Evolutionary conservation across 2,888 invertebrate species (phyloP), one percentile per base, ranked within the genome.

Genomic region (Actias luna): DNA sequence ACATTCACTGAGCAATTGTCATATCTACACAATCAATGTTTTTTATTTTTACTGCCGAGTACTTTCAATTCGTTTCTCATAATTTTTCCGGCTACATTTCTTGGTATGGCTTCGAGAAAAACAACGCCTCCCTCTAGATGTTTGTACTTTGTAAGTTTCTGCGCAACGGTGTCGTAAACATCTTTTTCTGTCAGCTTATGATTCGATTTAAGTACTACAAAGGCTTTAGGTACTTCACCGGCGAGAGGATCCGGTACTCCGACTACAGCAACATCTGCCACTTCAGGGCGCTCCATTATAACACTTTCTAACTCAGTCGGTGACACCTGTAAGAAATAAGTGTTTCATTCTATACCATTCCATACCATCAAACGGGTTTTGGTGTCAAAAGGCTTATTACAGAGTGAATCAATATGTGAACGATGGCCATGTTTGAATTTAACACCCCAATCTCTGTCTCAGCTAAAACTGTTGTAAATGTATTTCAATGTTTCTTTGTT

Each of bases 221-320:
- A 97, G 0, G 96, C 97, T 73, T 93, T 93, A 0, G 97, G 97
- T 0, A 96, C 83, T 89, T 97, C 97, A 0, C 96, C 97, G 0
- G 95, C 94, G 27, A 94, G 77, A 0, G 94, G 88, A 75, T 96
- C 95, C 0, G 95, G 95, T 25, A 96, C 90, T 0, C 97, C 97
- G 12, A 97, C 95, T 0, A 97, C 97, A 0, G 96, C 97, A 1
- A 95, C 96, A 78, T 97, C 97, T 0, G 94, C 93, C 14, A 97
- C 94, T 64, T 94, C 95, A 0, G 95, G 94, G 67, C 95, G 93
- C 78, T 96, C 95, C 81, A 96, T 92, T 52, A 97, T 93, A 7
- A 97, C 80, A 69, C 95, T 95, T 85, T 98, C 97, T 64, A 97
- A 84, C 87, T 98, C 97, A 2, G 97, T 96, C 27, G 97, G 97